Base-by-base conservation (phyloP, 2,797 vertebrate species). In the Enteromius argenteus region DNA sequence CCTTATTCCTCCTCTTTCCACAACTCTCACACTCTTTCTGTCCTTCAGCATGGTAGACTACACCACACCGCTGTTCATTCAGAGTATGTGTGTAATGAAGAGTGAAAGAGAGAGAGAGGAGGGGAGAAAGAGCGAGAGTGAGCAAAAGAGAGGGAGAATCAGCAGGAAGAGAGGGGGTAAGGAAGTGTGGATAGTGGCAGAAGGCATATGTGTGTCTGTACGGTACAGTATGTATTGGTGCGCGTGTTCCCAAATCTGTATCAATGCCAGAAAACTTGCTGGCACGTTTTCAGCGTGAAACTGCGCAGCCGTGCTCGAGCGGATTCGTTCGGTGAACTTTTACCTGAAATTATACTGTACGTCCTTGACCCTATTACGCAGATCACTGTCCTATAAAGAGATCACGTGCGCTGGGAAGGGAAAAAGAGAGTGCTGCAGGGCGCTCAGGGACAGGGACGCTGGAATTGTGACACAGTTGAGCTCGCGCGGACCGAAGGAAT, bases 301-400 rank as follows among this genome's bases (percentile, higher is more conserved):
- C n/a, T 10, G 60, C 46, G 11, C 46, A 39, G 60, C 27, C 27
- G 60, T 17, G 60, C 23, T 64, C 27, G 14, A 6, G 60, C 27
- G 75, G 19, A 69, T 6, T 42, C 11, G 15, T 27, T 67, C 6
- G 19, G 23, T 56, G 23, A 84, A 77, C 73, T 66, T 60, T 76
- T 68, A 80, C 76, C 80, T 87, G 73, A 79, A 87, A 80, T 67
- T 3, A 64, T 39, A 66, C 62, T 32, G 67, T 71, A 83, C 58
- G 83, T 76, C n/a, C 86, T 88, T 56, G 80, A 92, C 88, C 89
- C 89, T 23, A 90, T 90, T 89, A 91, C 90, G 92, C 91, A 89
- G 75, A 35, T 85, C 44, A 83, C 84, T 90, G 87, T 86, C 84
- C 87, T 84, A 90, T 80, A 89, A 87, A 49, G n/a, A 19, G 81